A percentile compares a stretch with the other conserved stretches of the same genome.
Evolutionary conservation across 2,888 invertebrate species (phyloP).

Genomic region (Drosophila lutescens): DNA sequence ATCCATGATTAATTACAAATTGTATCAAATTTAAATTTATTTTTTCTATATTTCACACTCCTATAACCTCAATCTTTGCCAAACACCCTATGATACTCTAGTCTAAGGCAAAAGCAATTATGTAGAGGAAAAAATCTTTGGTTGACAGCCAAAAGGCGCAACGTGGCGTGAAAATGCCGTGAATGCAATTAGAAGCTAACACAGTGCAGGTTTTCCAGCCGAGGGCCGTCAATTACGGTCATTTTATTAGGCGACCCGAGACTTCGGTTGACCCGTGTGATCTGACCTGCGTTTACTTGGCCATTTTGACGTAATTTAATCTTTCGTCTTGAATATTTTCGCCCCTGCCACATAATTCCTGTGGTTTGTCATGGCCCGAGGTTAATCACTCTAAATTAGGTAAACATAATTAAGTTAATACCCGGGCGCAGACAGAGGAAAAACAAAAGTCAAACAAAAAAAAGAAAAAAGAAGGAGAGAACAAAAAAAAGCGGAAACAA

Average conservation of each 20-base stretch:
- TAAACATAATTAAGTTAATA: slow-evolving; percentile 76
- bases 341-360: slow-evolving; percentile 52
- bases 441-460: slow-evolving; percentile 44
- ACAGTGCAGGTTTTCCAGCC: slow-evolving; percentile 11
- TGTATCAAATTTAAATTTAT: no score
- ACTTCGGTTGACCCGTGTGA: slow-evolving; percentile 14
- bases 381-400: slow-evolving; percentile 75
- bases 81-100: slow-evolving; percentile 7
- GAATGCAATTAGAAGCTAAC: slow-evolving; percentile 61
- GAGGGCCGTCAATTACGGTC: slow-evolving; percentile 28
- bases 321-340: slow-evolving; percentile 13
- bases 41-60: not conserved
- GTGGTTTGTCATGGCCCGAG: slow-evolving; percentile 56
- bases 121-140: slow-evolving; percentile 24
- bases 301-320: slow-evolving; percentile 32
- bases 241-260: slow-evolving; percentile 15
- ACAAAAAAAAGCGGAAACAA: slow-evolving; percentile 15
- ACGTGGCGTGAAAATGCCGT: slow-evolving; percentile 54
- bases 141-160: slow-evolving; percentile 61
- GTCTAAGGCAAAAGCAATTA: slow-evolving; percentile 15
- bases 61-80: not conserved
- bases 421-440: slow-evolving; percentile 50
- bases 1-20: no score
- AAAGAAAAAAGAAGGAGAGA: slow-evolving; percentile 8
- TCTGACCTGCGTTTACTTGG: slow-evolving; percentile 27